Evolutionary conservation across 2,797 vertebrate genomes (phyloP).

Genomic region (Hemitrygon akajei): DNA sequence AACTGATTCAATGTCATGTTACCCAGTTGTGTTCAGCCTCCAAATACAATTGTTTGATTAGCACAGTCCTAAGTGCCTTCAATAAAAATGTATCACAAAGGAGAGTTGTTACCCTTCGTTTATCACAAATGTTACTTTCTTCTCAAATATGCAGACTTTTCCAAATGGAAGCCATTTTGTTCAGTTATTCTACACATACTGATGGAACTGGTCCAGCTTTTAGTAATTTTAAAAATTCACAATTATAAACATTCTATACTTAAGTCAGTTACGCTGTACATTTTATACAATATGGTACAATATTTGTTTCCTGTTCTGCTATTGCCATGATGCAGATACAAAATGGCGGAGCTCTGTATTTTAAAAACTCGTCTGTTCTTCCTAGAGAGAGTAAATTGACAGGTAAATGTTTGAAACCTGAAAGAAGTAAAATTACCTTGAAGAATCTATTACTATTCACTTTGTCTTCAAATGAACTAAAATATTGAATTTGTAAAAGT

Average conservation of each 20-base stretch:
- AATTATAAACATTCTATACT: conserved; percentile 38
- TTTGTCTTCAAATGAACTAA: not conserved
- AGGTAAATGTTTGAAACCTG: not conserved
- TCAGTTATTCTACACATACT: not conserved
- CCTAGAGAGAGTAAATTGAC: not conserved
- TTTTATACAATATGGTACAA: conserved; percentile 36
- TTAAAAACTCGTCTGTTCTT: not conserved
- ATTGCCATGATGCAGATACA: not conserved
- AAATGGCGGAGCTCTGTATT: not conserved
- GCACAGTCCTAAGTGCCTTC: conserved; percentile 24
- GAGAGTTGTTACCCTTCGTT: conserved; percentile 11
- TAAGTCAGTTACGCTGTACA: conserved; percentile 33
- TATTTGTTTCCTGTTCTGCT: not conserved
- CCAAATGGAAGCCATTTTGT: conserved; percentile 22
- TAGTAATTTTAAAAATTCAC: conserved; percentile 36
- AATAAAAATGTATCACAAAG: conserved; percentile 28
- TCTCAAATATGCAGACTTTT: conserved; percentile 27
- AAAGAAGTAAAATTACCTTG: not conserved
- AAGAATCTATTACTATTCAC: not conserved
- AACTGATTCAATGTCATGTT: conserved; percentile 1
- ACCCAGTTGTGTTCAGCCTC: not conserved
- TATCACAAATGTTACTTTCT: conserved; percentile 7
- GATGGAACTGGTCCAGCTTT: conserved; percentile 32
- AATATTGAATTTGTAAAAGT: not conserved
- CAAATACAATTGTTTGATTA: not conserved